A percentile compares a stretch with the other conserved stretches of the same genome.
Conservation (phyloP, 2,888 invertebrate species). For the Dynastes hyllus region DNA sequence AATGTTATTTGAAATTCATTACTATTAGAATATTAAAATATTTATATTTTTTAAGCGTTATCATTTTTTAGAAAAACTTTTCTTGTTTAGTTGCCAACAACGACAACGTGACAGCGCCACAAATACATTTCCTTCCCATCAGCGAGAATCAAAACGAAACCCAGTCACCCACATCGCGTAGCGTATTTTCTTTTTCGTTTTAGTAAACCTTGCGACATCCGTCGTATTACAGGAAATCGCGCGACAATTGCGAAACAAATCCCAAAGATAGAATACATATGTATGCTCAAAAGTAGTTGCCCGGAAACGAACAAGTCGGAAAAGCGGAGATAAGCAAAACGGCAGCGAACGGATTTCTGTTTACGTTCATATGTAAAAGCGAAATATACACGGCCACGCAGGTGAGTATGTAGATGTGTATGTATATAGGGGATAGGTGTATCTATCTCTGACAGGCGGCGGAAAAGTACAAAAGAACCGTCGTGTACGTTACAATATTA, state of each 20-base stretch:
- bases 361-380: background rate
- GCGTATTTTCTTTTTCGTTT: background rate
- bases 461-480: constrained; percentile 29
- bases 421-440: too few relatives aligned
- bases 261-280: constrained; percentile 17
- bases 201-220: background rate
- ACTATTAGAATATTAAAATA: too few relatives aligned
- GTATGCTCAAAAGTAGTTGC: constrained; percentile 8
- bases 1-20: too few relatives aligned
- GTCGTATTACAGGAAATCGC: background rate
- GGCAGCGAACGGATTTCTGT: constrained; percentile 24
- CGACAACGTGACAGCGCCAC: background rate
- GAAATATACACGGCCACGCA: background rate
- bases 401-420: background rate
- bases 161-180: background rate
- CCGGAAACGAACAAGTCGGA: constrained; percentile 30
- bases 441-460: constrained; percentile 22
- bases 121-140: background rate
- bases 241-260: constrained; percentile 25
- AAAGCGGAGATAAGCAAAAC: constrained; percentile 18
- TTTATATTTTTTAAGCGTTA: too few relatives aligned
- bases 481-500: constrained; percentile 23
- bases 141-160: background rate
- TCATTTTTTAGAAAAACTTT: too few relatives aligned
- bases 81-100: too few relatives aligned